Base-by-base conservation (phyloP, 2,113 vertebrate genomes). In the Puffinus mauretanicus region DNA sequence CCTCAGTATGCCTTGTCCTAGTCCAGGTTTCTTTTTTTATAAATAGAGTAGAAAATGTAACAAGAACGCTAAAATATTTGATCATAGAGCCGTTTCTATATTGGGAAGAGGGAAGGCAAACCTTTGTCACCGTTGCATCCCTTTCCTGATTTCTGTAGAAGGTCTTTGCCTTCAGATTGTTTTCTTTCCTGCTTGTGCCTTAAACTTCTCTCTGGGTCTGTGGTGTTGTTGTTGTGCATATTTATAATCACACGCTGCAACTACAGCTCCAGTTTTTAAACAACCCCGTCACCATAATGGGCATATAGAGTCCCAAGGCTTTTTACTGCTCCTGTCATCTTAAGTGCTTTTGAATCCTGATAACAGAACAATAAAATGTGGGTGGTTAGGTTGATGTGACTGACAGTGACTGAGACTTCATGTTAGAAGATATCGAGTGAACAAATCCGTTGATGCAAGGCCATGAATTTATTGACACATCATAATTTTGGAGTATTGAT, bases 331-430 rank as follows among this genome's bases (percentile, higher is more conserved):
- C 6, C 79, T 82, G 54, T 92, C 69, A 30, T 73, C 90, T 80
- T 61, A 79, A 96, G 84, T 89, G 60, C 88, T 82, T 82, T 91
- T 86, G 90, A 82, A 55, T 93, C 44, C n/a, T 73, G 80, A 83
- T 91, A 81, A 70, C 47, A 69, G 55, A 85, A 52, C 82, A 73
- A 62, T 69, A 47, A 83, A 86, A 44, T 26, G 60, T 52, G 65
- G 60, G 36, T 87, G 93, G 60, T 61, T 62, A 52, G 46, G 52
- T 75, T 95, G 57, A 40, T 32, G 54, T 79, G 73, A 73, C 54
- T 93, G 89, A 51, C 83, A 73, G 72, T 19, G 13, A 60, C 13
- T 7, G 82, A 83, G 55, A 8, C 40, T 46, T 81, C 5, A 3
- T 14, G 16, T 60, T 18, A 54, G 55, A 13, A 91, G 75, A 47